Evolutionary conservation across 2,113 vertebrate species (phyloP).

Genomic region (Manacus vitellinus): DNA sequence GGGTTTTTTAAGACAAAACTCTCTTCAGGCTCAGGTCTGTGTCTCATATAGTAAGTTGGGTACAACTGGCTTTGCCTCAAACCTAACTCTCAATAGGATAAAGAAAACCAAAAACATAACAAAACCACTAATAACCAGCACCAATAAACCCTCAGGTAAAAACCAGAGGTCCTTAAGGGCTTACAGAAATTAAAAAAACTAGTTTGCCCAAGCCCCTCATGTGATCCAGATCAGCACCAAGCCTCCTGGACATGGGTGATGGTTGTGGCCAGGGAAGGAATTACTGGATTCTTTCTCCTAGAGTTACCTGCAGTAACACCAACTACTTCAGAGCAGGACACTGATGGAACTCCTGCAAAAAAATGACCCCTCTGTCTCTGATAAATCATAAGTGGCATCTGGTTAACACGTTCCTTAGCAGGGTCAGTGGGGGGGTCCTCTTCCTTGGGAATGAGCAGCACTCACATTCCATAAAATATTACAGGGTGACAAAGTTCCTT

Average conservation of each 20-base stretch:
- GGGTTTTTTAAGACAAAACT: neutral
- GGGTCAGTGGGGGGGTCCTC: neutral
- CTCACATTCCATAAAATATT: neutral
- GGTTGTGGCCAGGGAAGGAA: neutral
- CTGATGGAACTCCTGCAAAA: neutral
- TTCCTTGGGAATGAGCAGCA: neutral
- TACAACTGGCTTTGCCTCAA: neutral
- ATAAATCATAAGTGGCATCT: neutral
- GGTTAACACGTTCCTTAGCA: neutral
- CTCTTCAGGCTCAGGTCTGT: neutral
- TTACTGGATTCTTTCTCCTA: neutral
- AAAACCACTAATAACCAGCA: neutral
- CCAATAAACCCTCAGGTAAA: neutral
- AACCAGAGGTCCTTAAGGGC: neutral
- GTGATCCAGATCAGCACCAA: neutral
- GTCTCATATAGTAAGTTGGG: neutral
- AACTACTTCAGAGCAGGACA: neutral
- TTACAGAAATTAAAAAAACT: neutral
- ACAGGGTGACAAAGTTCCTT: neutral
- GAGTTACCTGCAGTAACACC: neutral
- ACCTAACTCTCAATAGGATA: neutral
- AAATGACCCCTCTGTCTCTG: neutral
- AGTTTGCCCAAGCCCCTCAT: neutral
- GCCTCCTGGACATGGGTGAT: neutral
- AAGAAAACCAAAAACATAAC: neutral